phyloP scores from a whole-genome alignment of 1,140 invertebrate species.

The Brachionus sp. region DNA sequence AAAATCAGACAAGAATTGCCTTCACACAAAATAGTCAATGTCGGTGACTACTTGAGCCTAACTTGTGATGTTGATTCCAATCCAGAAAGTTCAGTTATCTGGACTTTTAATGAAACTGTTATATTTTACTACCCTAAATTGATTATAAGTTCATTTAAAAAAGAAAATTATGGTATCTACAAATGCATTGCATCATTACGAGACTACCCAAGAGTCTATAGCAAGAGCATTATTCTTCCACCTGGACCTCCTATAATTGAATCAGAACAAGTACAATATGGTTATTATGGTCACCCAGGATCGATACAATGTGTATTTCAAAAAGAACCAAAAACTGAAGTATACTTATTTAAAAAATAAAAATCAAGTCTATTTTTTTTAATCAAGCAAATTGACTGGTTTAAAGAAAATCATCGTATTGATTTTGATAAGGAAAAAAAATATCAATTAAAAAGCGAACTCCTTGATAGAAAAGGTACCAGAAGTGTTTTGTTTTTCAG shows the following conservation, averaged over 20 bases:
- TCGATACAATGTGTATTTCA: constrained; percentile 4
- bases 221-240: neutral
- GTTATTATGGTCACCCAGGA: constrained; percentile 18
- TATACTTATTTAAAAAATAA: neutral
- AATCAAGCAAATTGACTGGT: constrained; percentile 32
- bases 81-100: constrained; percentile 13
- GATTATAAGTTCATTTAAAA: constrained; percentile 27
- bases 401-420: neutral
- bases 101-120: constrained; percentile 39
- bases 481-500: constrained; percentile 18
- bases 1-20: constrained; percentile 6
- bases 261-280: neutral
- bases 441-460: constrained; percentile 11
- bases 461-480: constrained; percentile 13
- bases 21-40: constrained; percentile 24
- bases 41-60: neutral
- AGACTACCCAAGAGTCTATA: constrained; percentile 29
- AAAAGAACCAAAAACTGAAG: constrained; percentile 31
- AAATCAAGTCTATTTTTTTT: neutral
- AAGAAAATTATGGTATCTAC: constrained; percentile 36
- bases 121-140: constrained; percentile 39
- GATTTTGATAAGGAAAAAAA: constrained; percentile 21
- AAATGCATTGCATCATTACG: constrained; percentile 36
- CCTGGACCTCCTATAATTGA: constrained; percentile 26
- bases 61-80: constrained; percentile 31